Evolutionary conservation across 1,140 invertebrate species (phyloP).

Genomic region (Drosophila persimilis): DNA sequence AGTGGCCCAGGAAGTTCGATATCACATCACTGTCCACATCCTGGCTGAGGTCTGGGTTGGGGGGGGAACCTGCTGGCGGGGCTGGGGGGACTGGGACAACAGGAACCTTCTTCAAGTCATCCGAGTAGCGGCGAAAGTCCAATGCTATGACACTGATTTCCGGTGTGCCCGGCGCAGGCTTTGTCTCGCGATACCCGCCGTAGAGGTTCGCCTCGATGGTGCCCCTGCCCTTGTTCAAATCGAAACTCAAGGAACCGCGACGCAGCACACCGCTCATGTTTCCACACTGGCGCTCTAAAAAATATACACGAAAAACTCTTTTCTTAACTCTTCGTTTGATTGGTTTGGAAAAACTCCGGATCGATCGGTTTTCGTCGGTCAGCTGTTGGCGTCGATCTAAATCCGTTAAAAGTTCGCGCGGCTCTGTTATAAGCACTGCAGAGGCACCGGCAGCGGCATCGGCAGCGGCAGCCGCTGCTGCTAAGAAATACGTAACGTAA

Average conservation of each 20-base stretch:
- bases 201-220: slow-evolving; percentile 78
- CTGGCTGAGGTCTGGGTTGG: slow-evolving; percentile 80
- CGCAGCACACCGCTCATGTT: slow-evolving; percentile 77
- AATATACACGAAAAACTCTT: slow-evolving; percentile 1
- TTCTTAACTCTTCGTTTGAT: background rate
- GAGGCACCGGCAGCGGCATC: slow-evolving; percentile 61
- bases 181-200: slow-evolving; percentile 75
- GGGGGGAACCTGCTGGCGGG: background rate
- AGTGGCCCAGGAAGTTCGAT: slow-evolving; percentile 87
- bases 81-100: background rate
- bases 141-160: slow-evolving; percentile 81
- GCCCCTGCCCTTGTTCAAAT: slow-evolving; percentile 60
- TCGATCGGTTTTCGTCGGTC: slow-evolving; percentile 24
- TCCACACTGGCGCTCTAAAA: background rate
- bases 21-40: slow-evolving; percentile 85
- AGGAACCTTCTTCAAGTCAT: slow-evolving; percentile 70
- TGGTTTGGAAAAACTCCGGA: slow-evolving; percentile 28
- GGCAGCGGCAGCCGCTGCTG: slow-evolving; percentile 33
- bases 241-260: slow-evolving; percentile 77
- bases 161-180: slow-evolving; percentile 70
- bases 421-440: slow-evolving; percentile 60
- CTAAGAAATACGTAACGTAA: too few relatives aligned
- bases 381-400: slow-evolving; percentile 59
- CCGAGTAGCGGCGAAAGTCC: slow-evolving; percentile 77
- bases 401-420: slow-evolving; percentile 65